A percentile compares a stretch with the other conserved stretches of the same genome.
Conservation (phyloP, 2,113 vertebrate genomes). For the Hippocampus zosterae region DNA sequence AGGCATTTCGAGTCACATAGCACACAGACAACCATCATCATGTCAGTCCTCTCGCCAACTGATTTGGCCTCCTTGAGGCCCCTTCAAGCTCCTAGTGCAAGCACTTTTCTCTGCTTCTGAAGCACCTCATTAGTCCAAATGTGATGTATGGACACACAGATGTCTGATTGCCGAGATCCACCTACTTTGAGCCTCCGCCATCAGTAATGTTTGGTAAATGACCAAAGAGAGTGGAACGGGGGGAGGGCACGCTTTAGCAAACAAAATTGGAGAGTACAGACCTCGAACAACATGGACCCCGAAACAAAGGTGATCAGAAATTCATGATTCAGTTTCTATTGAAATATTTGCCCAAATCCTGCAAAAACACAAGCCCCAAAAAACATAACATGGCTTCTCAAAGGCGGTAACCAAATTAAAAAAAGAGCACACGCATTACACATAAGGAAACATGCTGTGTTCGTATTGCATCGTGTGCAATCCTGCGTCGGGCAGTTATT, state of each 20-base stretch:
- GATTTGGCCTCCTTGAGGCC: constrained; percentile 30
- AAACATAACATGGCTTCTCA: no score
- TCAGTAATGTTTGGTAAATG: neutral
- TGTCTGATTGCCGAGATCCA: constrained; percentile 36
- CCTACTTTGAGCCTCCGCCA: constrained; percentile 18
- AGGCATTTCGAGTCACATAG: no score
- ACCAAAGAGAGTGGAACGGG: neutral
- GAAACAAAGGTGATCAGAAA: neutral
- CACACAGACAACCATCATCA: neutral
- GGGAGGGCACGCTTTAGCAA: neutral
- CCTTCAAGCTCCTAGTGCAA: constrained; percentile 30
- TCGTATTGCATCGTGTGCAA: no score
- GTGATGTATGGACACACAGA: constrained; percentile 40
- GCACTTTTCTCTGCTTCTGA: constrained; percentile 27
- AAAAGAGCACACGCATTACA: no score
- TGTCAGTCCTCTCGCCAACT: constrained; percentile 30
- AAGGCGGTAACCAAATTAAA: no score
- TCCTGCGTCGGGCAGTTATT: no score
- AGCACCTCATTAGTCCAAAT: constrained; percentile 42
- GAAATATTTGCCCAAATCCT: neutral
- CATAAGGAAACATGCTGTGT: no score
- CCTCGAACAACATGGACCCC: neutral
- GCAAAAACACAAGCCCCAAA: neutral
- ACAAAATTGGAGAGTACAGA: neutral
- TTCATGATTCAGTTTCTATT: neutral